Base-by-base conservation (phyloP, 2,888 invertebrate genomes). In the Digitonthophagus gazella region DNA sequence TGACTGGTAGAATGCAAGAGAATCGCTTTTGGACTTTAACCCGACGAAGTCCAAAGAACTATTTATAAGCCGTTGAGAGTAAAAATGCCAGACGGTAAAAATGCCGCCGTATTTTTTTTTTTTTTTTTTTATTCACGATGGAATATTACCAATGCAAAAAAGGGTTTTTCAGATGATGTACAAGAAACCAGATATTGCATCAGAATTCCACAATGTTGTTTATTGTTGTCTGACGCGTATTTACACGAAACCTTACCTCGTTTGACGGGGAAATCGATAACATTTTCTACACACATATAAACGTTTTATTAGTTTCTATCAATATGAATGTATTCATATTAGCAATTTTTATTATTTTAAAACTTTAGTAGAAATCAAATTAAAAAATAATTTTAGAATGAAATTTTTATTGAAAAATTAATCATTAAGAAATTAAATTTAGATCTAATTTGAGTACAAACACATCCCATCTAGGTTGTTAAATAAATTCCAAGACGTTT, bases 181-280 rank as follows among this genome's bases (percentile, higher is more conserved):
- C 58, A 20, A 44, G 57, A 71, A 71, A 71, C 73, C 63, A 68
- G 72, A 73, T 71, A 68, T 74, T 74, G 74, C 74, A 73, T 74
- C 74, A 74, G 73, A 44, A 6, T 44, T 44, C 28, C 28, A 44
- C 28, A 8, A 44, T 44, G 28, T 44, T 44, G 28, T 44, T 44
- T 44, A 44, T 44, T 44, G 28, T 44, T 44, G 28, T 44, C 28
- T 44, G n/a, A n/a, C n/a, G n/a, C n/a, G n/a, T 44, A 44, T 44
- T 44, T 44, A 44, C 28, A 44, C 28, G 28, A 44, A 44, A 44
- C n/a, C n/a, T n/a, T n/a, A n/a, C n/a, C n/a, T n/a, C n/a, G n/a
- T n/a, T n/a, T n/a, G n/a, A n/a, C n/a, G n/a, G n/a, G n/a, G n/a
- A n/a, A n/a, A n/a, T n/a, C n/a, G n/a, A n/a, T n/a, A n/a, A n/a